These are phyloP conservation scores for Stenotaenia linearis DNA, from an alignment of 2,888 invertebrate genomes.

Conservation along the genomic window DNA sequence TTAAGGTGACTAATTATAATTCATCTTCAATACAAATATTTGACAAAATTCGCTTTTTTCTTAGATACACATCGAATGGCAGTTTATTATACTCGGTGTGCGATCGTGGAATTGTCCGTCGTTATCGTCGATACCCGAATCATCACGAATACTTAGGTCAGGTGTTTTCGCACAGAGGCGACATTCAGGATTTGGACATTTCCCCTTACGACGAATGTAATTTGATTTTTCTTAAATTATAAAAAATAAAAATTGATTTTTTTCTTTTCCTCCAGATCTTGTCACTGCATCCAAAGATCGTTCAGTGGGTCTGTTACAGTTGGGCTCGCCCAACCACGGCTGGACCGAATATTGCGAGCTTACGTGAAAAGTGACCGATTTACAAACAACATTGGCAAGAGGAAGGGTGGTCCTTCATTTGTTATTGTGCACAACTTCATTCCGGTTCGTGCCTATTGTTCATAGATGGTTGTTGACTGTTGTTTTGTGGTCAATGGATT, in stretches of 20 bases:
- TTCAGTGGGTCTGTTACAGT: slow-evolving; percentile 49
- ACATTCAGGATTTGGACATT: slow-evolving; percentile 52
- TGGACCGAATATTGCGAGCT: slow-evolving; percentile 52
- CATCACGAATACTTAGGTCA: slow-evolving; percentile 51
- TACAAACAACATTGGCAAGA: not conserved
- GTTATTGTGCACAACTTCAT: not conserved
- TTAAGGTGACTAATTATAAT: slow-evolving; percentile 42
- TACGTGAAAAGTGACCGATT: slow-evolving; percentile 44
- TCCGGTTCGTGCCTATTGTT: not conserved
- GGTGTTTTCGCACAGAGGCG: slow-evolving; percentile 50
- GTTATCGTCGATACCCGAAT: slow-evolving; percentile 51
- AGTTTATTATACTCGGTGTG: slow-evolving; percentile 50
- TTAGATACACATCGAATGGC: slow-evolving; percentile 50
- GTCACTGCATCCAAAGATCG: slow-evolving; percentile 52
- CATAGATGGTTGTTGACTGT: not conserved
- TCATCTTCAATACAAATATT: not conserved
- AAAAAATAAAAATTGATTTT: not conserved
- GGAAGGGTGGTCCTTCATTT: not conserved
- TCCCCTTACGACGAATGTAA: slow-evolving; percentile 54
- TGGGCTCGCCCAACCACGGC: slow-evolving; percentile 52
- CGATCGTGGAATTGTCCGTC: slow-evolving; percentile 49
- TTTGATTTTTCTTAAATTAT: slow-evolving; percentile 41
- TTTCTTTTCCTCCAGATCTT: slow-evolving; percentile 46
- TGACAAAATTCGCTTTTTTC: not conserved
- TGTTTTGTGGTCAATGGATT: not conserved